Evolutionary conservation across 1,140 invertebrate genomes (phyloP).

Genomic region (Drosophila lini): DNA sequence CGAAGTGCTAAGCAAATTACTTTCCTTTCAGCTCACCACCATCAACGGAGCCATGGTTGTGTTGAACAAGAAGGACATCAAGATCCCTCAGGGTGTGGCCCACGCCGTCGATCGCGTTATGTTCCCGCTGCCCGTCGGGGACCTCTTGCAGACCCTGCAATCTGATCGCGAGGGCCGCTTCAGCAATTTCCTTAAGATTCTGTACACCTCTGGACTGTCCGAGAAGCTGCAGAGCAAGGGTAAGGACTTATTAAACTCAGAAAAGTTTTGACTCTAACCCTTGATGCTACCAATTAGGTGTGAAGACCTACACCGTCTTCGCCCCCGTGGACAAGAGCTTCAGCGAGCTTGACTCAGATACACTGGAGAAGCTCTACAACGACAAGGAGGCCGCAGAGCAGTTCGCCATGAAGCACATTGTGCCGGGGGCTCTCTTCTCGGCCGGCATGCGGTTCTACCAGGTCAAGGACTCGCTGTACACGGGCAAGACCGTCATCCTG

Average conservation of each 20-base stretch:
- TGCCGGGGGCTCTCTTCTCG: conserved; percentile 91
- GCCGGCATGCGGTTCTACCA: conserved; percentile 94
- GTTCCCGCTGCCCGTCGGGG: conserved; percentile 93
- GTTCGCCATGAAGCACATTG: conserved; percentile 91
- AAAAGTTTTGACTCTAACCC: neutral
- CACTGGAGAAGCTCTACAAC: conserved; percentile 86
- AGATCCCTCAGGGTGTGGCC: conserved; percentile 93
- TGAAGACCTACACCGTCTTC: conserved; percentile 93
- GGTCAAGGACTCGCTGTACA: conserved; percentile 90
- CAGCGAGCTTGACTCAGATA: conserved; percentile 87
- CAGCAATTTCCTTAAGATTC: conserved; percentile 90
- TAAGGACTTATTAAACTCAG: conserved; percentile 4
- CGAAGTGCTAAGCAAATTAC: neutral
- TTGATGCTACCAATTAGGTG: conserved; percentile 85
- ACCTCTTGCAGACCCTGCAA: conserved; percentile 92
- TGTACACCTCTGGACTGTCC: conserved; percentile 90
- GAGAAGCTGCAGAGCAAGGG: conserved; percentile 87
- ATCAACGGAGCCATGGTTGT: conserved; percentile 92
- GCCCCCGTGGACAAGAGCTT: conserved; percentile 94
- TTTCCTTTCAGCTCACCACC: conserved; percentile 88
- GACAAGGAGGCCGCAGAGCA: conserved; percentile 88
- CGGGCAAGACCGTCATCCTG: conserved; percentile 88
- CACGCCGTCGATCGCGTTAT: conserved; percentile 94
- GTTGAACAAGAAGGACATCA: conserved; percentile 92
- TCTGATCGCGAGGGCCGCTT: conserved; percentile 92